Base-by-base conservation (phyloP, 2,797 vertebrate genomes). In the Rhinophrynus dorsalis region DNA sequence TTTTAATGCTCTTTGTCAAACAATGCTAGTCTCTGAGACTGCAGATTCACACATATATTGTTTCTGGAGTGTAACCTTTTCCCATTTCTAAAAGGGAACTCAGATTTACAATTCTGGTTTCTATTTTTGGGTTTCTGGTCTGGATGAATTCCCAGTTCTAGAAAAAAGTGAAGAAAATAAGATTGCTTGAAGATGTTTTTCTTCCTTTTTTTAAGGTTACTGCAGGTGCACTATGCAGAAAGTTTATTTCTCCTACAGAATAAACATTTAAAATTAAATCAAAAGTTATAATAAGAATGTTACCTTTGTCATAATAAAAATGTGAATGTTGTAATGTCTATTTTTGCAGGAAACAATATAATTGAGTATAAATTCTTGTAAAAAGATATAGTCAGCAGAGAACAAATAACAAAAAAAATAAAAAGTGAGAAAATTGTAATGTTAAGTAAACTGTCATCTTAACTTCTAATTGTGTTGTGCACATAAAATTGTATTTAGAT, bases 131-230 rank as follows among this genome's bases (percentile, higher is more conserved):
- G n/a, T 61, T 61, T 3, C 20, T 61, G 58, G 58, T 3, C 20
- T 61, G 58, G 58, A 62, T 62, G 48, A 45, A 54, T 61, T 69
- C 67, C 67, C 67, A 69, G 67, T 55, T 61, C 33, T 15, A 69
- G 20, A 69, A 29, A 51, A 51, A 62, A 52, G 29, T 15, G 7
- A 17, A 69, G 35, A 42, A 54, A 51, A 60, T 21, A 60, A 58
- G 42, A 60, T 10, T 24, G 37, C 57, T 61, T 29, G 27, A 42
- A 68, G 7, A 33, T 35, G 5, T 21, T 45, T 37, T 59, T 61
- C 51, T 52, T 13, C 5, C 3, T 12, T 3, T 23, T 47, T 10
- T 23, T 47, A 6, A 6, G n/a, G 38, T 9, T 51, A 37, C 18
- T 67, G 54, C 65, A 58, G 65, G 65, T 68, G 56, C 45, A 40